Conservation (phyloP, 2,797 vertebrate genomes). For the Argentina silus region DNA sequence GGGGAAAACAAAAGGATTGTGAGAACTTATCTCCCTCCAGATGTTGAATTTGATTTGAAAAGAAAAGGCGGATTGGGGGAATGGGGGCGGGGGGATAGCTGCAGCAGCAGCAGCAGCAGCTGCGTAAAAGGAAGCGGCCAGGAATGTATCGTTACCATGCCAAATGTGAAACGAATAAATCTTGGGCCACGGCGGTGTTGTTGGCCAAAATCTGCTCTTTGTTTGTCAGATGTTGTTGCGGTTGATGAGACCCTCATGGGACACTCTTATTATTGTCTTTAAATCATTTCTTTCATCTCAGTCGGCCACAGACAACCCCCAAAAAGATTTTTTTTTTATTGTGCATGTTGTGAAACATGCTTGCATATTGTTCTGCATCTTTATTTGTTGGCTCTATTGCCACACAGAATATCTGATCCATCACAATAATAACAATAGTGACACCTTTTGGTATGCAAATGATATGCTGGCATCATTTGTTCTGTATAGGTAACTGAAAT, state of each 20-base stretch:
- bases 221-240: constrained; percentile 51
- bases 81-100: background rate
- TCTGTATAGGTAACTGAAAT: no score
- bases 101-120: constrained; percentile 35
- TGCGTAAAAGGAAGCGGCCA: constrained; percentile 36
- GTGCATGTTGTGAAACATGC: background rate
- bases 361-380: background rate
- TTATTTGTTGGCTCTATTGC: background rate
- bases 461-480: background rate
- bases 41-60: constrained; percentile 71
- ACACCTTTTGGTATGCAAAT: background rate
- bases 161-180: constrained; percentile 45
- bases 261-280: constrained; percentile 42
- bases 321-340: background rate
- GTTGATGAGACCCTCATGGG: constrained; percentile 31
- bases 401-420: background rate
- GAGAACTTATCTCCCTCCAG: constrained; percentile 54
- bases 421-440: background rate
- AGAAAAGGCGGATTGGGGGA: constrained; percentile 65
- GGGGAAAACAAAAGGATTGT: constrained; percentile 56
- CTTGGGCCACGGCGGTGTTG: constrained; percentile 19
- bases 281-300: constrained; percentile 24
- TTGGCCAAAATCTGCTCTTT: constrained; percentile 35
- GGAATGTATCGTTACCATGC: constrained; percentile 30
- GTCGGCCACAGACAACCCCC: constrained; percentile 3